A percentile compares a stretch with the other conserved stretches of the same genome.
Conservation (phyloP, 1,140 invertebrate species). For the Drosophila obscura region DNA sequence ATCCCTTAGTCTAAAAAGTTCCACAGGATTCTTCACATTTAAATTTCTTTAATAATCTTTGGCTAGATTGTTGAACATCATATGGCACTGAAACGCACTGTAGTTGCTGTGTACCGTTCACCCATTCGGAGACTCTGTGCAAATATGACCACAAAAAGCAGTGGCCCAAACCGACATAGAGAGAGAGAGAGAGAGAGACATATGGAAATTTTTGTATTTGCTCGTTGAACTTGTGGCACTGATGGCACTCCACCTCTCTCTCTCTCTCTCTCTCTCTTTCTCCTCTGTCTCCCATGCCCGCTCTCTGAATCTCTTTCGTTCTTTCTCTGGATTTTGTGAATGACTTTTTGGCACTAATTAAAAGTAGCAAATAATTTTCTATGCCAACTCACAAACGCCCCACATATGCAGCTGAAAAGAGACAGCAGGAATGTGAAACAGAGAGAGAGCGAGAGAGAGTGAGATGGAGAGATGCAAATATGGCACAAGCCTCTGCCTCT, state of each 20-base stretch:
- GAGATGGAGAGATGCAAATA: slow-evolving; percentile 54
- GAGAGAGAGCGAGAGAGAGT: slow-evolving; percentile 1
- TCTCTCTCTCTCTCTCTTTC: slow-evolving; percentile 1
- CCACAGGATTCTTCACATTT: too few species aligned
- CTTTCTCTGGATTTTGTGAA: slow-evolving; percentile 54
- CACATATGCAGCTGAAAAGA: slow-evolving; percentile 4
- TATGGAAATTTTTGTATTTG: slow-evolving; percentile 54
- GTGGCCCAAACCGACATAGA: slow-evolving; percentile 19
- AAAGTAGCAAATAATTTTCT: slow-evolving; percentile 76
- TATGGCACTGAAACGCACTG: slow-evolving; percentile 22
- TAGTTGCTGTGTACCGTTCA: slow-evolving; percentile 14
- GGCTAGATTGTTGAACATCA: too few species aligned
- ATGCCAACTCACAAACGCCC: slow-evolving; percentile 51
- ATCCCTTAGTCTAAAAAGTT: too few species aligned
- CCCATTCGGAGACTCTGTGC: slow-evolving; percentile 34
- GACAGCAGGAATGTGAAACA: background rate
- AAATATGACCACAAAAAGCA: slow-evolving; percentile 58
- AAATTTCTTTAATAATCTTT: too few species aligned
- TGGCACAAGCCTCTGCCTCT: slow-evolving; percentile 20
- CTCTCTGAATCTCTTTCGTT: slow-evolving; percentile 1
- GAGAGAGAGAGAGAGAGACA: slow-evolving; percentile 9
- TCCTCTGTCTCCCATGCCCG: slow-evolving; percentile 11
- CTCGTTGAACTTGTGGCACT: slow-evolving; percentile 52
- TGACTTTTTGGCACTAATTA: slow-evolving; percentile 81
- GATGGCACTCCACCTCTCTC: slow-evolving; percentile 20